These are phyloP conservation scores for Anolis carolinensis DNA, from an alignment of 2,113 vertebrate genomes.

Conservation along the genomic window DNA sequence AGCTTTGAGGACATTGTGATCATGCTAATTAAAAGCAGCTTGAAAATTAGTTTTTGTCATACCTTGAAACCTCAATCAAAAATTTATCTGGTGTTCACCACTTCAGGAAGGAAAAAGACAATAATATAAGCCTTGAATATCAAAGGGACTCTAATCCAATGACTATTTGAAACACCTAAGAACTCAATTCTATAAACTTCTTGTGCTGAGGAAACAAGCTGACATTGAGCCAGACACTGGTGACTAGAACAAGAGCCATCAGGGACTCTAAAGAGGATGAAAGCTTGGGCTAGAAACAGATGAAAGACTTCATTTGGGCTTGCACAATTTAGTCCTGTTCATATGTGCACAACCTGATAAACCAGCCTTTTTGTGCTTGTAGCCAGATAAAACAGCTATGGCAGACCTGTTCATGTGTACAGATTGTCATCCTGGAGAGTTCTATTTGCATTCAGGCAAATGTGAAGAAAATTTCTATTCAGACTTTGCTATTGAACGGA, in stretches of 20 bases:
- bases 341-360: background rate
- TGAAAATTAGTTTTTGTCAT: constrained; percentile 2
- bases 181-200: background rate
- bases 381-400: too few relatives aligned
- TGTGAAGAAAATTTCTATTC: background rate
- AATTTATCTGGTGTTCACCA: constrained; percentile 6
- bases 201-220: background rate
- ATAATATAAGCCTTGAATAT: background rate
- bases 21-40: background rate
- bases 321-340: background rate
- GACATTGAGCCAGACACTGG: background rate
- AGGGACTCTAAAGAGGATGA: background rate
- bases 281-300: background rate
- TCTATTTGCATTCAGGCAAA: too few relatives aligned
- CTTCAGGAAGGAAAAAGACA: background rate
- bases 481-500: background rate
- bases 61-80: background rate
- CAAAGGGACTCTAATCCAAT: background rate
- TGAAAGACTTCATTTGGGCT: background rate
- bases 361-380: background rate
- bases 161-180: background rate
- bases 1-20: background rate
- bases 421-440: too few relatives aligned
- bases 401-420: too few relatives aligned
- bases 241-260: background rate